Percentiles rank a stretch among this genome's conserved stretches.
phyloP scores from a whole-genome alignment of 2,888 invertebrate genomes.

The Barypeithes pellucidus region DNA sequence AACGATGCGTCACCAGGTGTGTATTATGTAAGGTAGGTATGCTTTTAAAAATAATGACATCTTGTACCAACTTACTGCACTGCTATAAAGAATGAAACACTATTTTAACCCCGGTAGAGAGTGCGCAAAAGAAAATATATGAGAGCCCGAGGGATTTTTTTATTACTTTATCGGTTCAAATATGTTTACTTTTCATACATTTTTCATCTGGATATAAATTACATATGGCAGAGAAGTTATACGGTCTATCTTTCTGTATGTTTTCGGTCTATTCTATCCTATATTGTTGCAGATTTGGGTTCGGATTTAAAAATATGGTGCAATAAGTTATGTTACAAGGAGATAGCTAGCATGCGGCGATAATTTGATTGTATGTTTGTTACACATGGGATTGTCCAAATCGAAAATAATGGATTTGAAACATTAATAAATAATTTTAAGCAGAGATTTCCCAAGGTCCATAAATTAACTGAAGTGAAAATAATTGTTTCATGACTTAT shows the following conservation, averaged over 20 bases:
- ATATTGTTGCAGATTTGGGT: slow-evolving; percentile 5
- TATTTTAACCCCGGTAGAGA: slow-evolving; percentile 42
- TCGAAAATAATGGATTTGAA: no score
- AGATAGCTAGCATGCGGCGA: neutral
- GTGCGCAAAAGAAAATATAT: slow-evolving; percentile 54
- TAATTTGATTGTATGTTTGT: no score
- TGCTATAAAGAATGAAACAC: slow-evolving; percentile 41
- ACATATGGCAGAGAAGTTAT: slow-evolving; percentile 46
- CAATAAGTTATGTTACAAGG: neutral
- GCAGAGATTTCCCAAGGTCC: no score
- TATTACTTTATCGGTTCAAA: slow-evolving; percentile 59
- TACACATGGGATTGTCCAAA: no score
- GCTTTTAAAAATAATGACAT: slow-evolving; percentile 33
- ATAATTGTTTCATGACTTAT: no score
- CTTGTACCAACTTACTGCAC: slow-evolving; percentile 22
- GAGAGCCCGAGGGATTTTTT: slow-evolving; percentile 55
- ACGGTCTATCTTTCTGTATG: slow-evolving; percentile 22
- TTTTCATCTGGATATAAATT: slow-evolving; percentile 57
- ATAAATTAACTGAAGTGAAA: no score
- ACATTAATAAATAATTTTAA: no score
- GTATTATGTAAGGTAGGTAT: no score
- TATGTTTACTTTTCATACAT: slow-evolving; percentile 59
- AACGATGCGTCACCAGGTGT: no score
- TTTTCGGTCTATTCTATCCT: slow-evolving; percentile 32
- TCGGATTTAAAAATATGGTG: slow-evolving; percentile 6